phyloP scores from a whole-genome alignment of 2,113 vertebrate genomes.

The Casuarius casuarius region DNA sequence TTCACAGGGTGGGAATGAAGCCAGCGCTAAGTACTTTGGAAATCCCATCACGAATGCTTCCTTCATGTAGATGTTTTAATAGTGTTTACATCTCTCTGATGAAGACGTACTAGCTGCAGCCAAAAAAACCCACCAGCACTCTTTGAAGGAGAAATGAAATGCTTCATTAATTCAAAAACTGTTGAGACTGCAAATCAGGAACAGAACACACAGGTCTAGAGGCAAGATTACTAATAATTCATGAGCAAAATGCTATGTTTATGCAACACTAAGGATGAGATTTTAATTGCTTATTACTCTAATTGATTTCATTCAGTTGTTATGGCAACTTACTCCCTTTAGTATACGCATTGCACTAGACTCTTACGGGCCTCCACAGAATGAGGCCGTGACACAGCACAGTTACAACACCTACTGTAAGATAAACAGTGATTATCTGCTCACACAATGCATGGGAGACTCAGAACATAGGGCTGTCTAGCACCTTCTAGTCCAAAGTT shows the following conservation, averaged over 20 bases:
- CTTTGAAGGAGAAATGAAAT: conserved; percentile 43
- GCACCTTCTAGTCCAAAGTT: neutral
- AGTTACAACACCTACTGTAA: neutral
- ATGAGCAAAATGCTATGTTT: conserved; percentile 39
- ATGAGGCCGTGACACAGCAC: neutral
- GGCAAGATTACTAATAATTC: conserved; percentile 27
- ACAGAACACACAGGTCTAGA: conserved; percentile 37
- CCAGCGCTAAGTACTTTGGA: rapidly evolving
- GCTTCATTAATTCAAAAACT: conserved; percentile 36
- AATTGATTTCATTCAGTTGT: conserved; percentile 58
- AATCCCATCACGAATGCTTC: neutral
- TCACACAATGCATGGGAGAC: rapidly evolving
- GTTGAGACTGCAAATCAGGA: conserved; percentile 44
- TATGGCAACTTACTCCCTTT: conserved; percentile 51
- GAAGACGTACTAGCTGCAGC: neutral
- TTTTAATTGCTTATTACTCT: conserved; percentile 69
- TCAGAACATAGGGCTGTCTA: neutral
- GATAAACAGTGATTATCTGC: neutral
- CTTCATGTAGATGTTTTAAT: neutral
- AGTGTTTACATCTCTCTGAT: neutral
- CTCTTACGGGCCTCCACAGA: neutral
- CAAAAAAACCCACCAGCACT: neutral
- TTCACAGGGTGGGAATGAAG: neutral
- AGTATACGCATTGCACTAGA: neutral
- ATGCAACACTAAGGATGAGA: conserved; percentile 56